Evolutionary conservation across 2,888 invertebrate genomes (phyloP).

Genomic region (Pammene fasciana): DNA sequence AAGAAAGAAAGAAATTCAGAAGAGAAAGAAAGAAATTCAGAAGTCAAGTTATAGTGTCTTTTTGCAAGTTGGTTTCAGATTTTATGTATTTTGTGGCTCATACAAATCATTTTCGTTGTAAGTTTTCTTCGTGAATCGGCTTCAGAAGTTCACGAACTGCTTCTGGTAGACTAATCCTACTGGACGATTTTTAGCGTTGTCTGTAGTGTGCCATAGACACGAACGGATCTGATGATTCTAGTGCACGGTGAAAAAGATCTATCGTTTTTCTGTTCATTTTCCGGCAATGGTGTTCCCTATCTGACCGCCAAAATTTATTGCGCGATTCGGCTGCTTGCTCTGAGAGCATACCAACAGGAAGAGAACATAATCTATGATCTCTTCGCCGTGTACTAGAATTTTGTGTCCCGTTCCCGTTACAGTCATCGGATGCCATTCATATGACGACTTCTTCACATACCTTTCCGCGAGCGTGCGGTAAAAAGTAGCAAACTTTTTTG

Average conservation of each 20-base stretch:
- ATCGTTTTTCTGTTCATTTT: slow-evolving; percentile 4
- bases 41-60: no score
- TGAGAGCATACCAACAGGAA: slow-evolving; percentile 8
- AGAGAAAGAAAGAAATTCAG: no score
- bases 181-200: neutral
- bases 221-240: slow-evolving; percentile 8
- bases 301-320: slow-evolving; percentile 1
- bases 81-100: no score
- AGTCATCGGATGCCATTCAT: slow-evolving; percentile 14
- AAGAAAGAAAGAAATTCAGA: no score
- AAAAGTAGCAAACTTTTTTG: slow-evolving; percentile 1
- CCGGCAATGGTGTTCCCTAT: slow-evolving; percentile 18
- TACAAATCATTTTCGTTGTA: no score
- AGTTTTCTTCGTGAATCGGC: no score
- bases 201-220: neutral
- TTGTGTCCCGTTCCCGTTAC: slow-evolving; percentile 16
- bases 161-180: slow-evolving; percentile 3
- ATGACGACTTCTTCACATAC: neutral
- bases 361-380: neutral
- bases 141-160: slow-evolving; percentile 4
- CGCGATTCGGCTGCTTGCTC: slow-evolving; percentile 16
- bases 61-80: no score
- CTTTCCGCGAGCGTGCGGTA: slow-evolving; percentile 13
- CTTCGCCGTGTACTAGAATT: slow-evolving; percentile 19
- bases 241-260: slow-evolving; percentile 18